Percentiles rank a stretch among this genome's conserved stretches.
phyloP scores from a whole-genome alignment of 35 echinoderm and acorn worm species.

The Amphiura filiformis region DNA sequence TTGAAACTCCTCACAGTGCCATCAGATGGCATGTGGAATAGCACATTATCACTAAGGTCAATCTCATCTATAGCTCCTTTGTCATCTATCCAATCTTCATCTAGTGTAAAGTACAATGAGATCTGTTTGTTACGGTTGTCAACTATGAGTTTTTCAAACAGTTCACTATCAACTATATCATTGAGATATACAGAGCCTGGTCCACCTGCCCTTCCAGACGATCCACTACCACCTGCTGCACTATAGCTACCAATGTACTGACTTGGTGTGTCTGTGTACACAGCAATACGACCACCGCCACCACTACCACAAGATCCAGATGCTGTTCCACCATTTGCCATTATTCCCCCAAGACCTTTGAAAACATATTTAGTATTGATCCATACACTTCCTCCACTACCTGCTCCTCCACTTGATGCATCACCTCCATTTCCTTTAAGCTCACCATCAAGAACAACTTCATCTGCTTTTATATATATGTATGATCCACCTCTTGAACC shows the following conservation, averaged over 20 bases:
- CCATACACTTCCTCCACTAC: constrained; percentile 79
- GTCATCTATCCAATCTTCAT: constrained; percentile 51
- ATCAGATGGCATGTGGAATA: constrained; percentile 62
- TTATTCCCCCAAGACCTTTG: constrained; percentile 49
- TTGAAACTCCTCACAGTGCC: constrained; percentile 14
- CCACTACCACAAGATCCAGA: constrained; percentile 60
- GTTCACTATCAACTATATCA: neutral
- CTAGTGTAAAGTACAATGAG: constrained; percentile 66
- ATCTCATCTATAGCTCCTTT: constrained; percentile 62
- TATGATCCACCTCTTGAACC: constrained; percentile 66
- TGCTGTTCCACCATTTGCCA: constrained; percentile 56
- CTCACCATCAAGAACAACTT: constrained; percentile 56
- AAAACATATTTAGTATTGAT: constrained; percentile 27
- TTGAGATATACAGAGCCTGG: constrained; percentile 78
- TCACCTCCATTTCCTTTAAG: constrained; percentile 52
- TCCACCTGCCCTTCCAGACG: constrained; percentile 42
- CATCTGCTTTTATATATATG: constrained; percentile 37
- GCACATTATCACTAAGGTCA: constrained; percentile 67
- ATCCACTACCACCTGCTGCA: constrained; percentile 47
- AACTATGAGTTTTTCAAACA: constrained; percentile 60
- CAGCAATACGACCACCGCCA: constrained; percentile 77
- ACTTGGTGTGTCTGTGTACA: constrained; percentile 29
- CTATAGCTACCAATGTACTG: constrained; percentile 47
- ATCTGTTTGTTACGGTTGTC: constrained; percentile 83
- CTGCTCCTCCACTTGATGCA: constrained; percentile 34